Conservation (phyloP, 2,113 vertebrate species). For the Meriones unguiculatus region DNA sequence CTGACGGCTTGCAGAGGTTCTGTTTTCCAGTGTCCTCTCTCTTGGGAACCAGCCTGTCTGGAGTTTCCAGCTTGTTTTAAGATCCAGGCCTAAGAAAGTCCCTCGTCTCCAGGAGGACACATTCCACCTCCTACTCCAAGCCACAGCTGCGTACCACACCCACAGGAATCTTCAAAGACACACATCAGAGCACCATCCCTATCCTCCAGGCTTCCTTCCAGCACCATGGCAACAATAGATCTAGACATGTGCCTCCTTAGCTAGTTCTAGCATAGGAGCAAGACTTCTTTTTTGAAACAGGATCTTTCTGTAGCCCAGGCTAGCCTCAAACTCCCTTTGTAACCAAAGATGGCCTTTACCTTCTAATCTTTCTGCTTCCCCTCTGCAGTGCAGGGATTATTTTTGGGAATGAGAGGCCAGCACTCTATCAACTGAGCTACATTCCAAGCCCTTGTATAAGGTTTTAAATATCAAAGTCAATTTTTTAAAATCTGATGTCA, state of each 20-base stretch:
- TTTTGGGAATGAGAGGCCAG: neutral
- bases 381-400: neutral
- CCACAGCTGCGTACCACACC: neutral
- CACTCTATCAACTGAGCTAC: neutral
- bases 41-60: neutral
- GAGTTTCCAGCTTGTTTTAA: slow-evolving; percentile 21
- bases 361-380: neutral
- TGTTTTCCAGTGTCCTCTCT: slow-evolving; percentile 43
- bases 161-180: neutral
- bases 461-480: neutral
- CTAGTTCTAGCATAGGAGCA: neutral
- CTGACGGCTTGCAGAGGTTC: neutral
- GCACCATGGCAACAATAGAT: neutral
- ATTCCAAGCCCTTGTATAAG: neutral
- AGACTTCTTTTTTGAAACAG: neutral
- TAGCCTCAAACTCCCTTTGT: too few relatives aligned
- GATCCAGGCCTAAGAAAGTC: neutral
- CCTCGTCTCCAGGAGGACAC: neutral
- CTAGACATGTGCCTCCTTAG: neutral
- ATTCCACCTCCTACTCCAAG: neutral
- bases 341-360: too few relatives aligned
- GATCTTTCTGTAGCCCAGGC: neutral
- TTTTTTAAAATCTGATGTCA: neutral
- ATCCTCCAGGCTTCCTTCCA: neutral
- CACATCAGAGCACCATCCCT: neutral